Percentiles rank a stretch among this genome's conserved stretches.
phyloP scores from a whole-genome alignment of 1,140 invertebrate genomes.

The Maniola jurtina region DNA sequence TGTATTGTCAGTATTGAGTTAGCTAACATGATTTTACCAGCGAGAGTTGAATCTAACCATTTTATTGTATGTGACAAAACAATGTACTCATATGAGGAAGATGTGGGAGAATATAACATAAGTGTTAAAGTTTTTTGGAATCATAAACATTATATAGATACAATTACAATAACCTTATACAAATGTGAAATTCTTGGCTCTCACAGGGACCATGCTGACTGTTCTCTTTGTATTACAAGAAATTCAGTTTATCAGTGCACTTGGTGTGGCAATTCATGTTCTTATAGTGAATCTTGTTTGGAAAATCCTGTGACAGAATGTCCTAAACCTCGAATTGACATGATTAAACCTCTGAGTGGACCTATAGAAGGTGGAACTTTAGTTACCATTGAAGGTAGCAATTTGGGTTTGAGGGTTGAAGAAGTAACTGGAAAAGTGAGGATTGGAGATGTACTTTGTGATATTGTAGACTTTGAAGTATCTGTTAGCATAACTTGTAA shows the following conservation, averaged over 20 bases:
- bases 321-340: slow-evolving; percentile 94
- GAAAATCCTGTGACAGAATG: slow-evolving; percentile 88
- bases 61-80: slow-evolving; percentile 95
- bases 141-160: slow-evolving; percentile 94
- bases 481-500: slow-evolving; percentile 94
- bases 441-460: slow-evolving; percentile 94
- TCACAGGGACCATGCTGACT: slow-evolving; percentile 94
- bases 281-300: slow-evolving; percentile 89
- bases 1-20: slow-evolving; percentile 95
- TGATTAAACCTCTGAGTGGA: slow-evolving; percentile 96
- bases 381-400: slow-evolving; percentile 97
- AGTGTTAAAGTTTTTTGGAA: slow-evolving; percentile 96
- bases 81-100: slow-evolving; percentile 92
- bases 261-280: slow-evolving; percentile 94
- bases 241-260: slow-evolving; percentile 93
- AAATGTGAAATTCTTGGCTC: slow-evolving; percentile 96
- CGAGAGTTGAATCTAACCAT: slow-evolving; percentile 89
- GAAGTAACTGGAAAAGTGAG: slow-evolving; percentile 95
- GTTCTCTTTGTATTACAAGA: slow-evolving; percentile 94
- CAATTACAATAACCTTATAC: slow-evolving; percentile 93
- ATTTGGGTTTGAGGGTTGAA: slow-evolving; percentile 93
- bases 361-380: slow-evolving; percentile 97
- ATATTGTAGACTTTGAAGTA: slow-evolving; percentile 92
- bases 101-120: slow-evolving; percentile 91
- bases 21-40: slow-evolving; percentile 92